Percentiles rank a stretch among this genome's conserved stretches.
Evolutionary conservation across 2,797 vertebrate species (phyloP).

Genomic region (Lagodon rhomboides): DNA sequence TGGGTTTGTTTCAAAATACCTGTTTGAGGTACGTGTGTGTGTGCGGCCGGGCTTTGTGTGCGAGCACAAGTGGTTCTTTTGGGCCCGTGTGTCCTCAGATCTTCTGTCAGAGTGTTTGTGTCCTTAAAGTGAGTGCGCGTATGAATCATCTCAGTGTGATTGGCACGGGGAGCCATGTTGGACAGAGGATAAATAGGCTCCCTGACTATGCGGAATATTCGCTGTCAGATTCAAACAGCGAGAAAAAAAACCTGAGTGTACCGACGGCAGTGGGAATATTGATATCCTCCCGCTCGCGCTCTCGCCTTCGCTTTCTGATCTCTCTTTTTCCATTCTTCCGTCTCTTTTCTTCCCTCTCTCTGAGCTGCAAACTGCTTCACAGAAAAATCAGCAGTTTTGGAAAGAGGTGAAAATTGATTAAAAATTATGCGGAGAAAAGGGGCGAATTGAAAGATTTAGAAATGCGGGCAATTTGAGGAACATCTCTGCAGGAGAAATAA

Average conservation of each 20-base stretch:
- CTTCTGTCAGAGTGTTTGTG: constrained; percentile 27
- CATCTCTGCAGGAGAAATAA: constrained; percentile 58
- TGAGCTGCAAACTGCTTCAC: constrained; percentile 50
- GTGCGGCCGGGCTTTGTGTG: constrained; percentile 3
- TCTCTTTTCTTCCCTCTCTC: constrained; percentile 29
- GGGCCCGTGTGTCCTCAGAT: constrained; percentile 51
- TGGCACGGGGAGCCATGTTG: constrained; percentile 65
- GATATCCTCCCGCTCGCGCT: constrained; percentile 53
- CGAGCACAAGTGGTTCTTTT: constrained; percentile 56
- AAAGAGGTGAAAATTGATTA: constrained; percentile 70
- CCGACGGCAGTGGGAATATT: constrained; percentile 72
- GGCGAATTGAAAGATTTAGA: constrained; percentile 63
- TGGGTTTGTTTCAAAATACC: constrained; percentile 52
- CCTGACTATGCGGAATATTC: constrained; percentile 58
- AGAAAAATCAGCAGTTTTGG: constrained; percentile 66
- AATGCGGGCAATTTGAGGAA: constrained; percentile 62
- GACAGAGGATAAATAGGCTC: constrained; percentile 68
- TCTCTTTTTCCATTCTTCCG: constrained; percentile 42
- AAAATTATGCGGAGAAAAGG: constrained; percentile 68
- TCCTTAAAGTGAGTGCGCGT: constrained; percentile 43
- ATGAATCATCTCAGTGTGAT: constrained; percentile 60
- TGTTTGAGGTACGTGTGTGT: constrained; percentile 47
- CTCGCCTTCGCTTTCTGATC: constrained; percentile 50
- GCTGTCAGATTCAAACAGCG: constrained; percentile 63
- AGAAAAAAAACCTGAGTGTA: constrained; percentile 55